These are phyloP conservation scores for Nixonia krombeini DNA, from an alignment of 1,140 invertebrate species.

Conservation along the genomic window DNA sequence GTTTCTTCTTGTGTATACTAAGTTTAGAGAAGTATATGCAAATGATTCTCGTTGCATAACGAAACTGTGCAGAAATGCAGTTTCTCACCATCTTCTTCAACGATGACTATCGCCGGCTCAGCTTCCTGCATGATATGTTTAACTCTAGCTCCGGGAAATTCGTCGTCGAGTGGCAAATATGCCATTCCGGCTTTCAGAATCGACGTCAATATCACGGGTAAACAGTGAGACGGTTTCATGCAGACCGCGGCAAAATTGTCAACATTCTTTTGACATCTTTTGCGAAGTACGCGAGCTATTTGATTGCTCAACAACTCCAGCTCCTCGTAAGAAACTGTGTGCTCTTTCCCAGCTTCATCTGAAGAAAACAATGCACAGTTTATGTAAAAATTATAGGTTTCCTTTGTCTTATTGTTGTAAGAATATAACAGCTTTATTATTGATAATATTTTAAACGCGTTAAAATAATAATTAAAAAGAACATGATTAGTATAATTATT, in stretches of 20 bases:
- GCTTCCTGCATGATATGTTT: slow-evolving; percentile 84
- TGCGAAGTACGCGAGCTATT: slow-evolving; percentile 73
- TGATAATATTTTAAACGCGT: too few relatives aligned
- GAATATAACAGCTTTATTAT: too few relatives aligned
- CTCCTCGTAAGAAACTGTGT: slow-evolving; percentile 73
- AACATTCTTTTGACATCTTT: slow-evolving; percentile 71
- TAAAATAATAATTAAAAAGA: not conserved
- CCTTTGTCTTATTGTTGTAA: too few relatives aligned
- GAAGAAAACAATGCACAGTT: too few relatives aligned
- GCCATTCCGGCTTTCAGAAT: slow-evolving; percentile 86
- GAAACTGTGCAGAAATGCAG: too few relatives aligned
- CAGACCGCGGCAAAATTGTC: slow-evolving; percentile 83
- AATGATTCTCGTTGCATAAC: too few relatives aligned
- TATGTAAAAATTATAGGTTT: too few relatives aligned
- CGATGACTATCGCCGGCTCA: slow-evolving; percentile 79
- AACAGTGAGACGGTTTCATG: slow-evolving; percentile 80
- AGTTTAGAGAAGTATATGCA: too few relatives aligned
- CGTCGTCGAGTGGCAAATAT: slow-evolving; percentile 85
- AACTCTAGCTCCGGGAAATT: slow-evolving; percentile 81
- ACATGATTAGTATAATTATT: not conserved
- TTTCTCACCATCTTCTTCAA: slow-evolving; percentile 71
- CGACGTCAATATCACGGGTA: slow-evolving; percentile 79
- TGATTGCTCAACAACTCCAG: slow-evolving; percentile 75
- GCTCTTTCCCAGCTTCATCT: slow-evolving; percentile 67
- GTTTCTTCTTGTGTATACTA: too few relatives aligned